These are phyloP conservation scores for Anoura caudifer DNA, from an alignment of 2,113 vertebrate genomes.

Conservation along the genomic window DNA sequence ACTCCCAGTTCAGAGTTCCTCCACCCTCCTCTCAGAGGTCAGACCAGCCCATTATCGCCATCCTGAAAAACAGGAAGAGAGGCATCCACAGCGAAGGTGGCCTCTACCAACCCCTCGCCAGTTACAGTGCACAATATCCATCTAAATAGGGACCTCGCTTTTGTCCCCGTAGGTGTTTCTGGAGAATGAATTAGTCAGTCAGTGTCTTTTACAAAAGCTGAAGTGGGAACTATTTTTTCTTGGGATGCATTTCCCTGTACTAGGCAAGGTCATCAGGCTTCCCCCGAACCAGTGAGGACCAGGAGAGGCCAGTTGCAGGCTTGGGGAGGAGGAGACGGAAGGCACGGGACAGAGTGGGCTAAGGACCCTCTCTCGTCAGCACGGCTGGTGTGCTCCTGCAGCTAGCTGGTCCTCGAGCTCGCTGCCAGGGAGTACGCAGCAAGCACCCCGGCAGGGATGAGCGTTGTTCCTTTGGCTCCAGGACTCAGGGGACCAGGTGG, in stretches of 20 bases:
- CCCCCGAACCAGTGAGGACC: neutral
- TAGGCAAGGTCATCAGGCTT: neutral
- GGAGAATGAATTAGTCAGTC: neutral
- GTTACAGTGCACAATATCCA: neutral
- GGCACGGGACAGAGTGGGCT: neutral
- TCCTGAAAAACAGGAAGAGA: slow-evolving; percentile 3
- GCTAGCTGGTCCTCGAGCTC: neutral
- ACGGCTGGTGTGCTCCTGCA: neutral
- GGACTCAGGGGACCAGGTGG: neutral
- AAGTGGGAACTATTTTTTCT: neutral
- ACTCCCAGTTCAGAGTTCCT: neutral
- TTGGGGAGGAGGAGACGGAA: neutral
- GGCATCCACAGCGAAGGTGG: neutral
- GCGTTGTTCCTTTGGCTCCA: neutral
- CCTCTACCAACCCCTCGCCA: neutral
- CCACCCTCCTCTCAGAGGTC: neutral
- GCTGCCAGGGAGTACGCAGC: neutral
- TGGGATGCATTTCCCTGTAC: neutral
- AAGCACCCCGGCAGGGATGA: neutral
- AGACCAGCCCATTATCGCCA: neutral
- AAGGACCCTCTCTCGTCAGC: neutral
- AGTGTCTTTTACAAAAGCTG: neutral
- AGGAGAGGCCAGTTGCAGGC: neutral
- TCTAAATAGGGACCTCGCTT: neutral
- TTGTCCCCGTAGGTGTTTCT: neutral